Conservation (phyloP, 2,888 invertebrate genomes). For the Emmelina monodactyla region DNA sequence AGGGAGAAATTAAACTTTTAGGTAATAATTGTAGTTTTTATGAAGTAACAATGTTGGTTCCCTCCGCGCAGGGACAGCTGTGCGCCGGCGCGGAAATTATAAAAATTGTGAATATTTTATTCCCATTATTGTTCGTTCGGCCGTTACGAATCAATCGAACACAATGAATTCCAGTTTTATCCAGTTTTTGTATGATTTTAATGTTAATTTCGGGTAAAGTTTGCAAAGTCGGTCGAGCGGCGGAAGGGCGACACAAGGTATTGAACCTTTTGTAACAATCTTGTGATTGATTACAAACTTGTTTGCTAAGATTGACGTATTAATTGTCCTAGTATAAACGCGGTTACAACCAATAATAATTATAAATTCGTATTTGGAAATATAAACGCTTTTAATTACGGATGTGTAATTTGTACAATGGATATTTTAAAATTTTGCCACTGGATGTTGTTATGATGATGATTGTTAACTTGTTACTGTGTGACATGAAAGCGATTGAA, state of each 20-base stretch:
- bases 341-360: not conserved
- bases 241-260: constrained; percentile 50
- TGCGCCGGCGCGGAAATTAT: constrained; percentile 49
- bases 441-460: too few species aligned
- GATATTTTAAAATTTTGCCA: too few species aligned
- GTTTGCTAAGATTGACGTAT: constrained; percentile 51
- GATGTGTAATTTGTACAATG: too few species aligned
- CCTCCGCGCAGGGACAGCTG: constrained; percentile 60
- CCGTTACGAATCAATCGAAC: constrained; percentile 63
- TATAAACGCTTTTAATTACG: constrained; percentile 10
- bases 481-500: too few species aligned
- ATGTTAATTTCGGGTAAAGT: constrained; percentile 58
- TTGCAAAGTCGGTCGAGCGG: constrained; percentile 25
- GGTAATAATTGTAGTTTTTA: constrained; percentile 24
- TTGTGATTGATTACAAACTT: constrained; percentile 63
- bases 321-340: constrained; percentile 20
- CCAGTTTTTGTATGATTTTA: constrained; percentile 55
- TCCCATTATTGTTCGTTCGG: constrained; percentile 57
- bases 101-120: constrained; percentile 63
- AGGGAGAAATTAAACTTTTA: constrained; percentile 1
- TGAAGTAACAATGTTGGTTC: constrained; percentile 33
- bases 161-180: constrained; percentile 56
- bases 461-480: too few species aligned
- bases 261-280: constrained; percentile 47
- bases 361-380: too few species aligned